Evolutionary conservation across 1,140 invertebrate genomes (phyloP), one percentile per base, ranked within the genome.

Genomic region (Gyrodactylus salaris): DNA sequence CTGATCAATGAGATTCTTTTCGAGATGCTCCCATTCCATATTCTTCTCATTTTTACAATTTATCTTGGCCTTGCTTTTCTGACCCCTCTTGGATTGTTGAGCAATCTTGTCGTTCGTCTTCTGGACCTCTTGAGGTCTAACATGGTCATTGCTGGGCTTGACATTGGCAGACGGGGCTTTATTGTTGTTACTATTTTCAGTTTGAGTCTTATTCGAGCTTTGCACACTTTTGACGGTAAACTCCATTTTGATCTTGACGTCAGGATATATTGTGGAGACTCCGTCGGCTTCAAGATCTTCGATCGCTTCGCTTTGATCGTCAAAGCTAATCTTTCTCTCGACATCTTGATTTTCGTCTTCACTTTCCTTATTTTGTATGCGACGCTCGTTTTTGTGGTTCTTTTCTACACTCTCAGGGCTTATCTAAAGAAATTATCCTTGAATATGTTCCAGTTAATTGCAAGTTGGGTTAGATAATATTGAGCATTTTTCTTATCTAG

Each of bases 21-120:
- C 22, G 19, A 74, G 74, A 76, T 20, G 73, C 72, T 25, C 73
- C 22, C 73, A 75, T 34, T 75, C 74, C 69, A 78, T 77, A 70
- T 78, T 77, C 69, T 78, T 77, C 70, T 78, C 75, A 70, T 75
- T 74, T 68, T 82, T 78, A 25, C 77, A 78, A 68, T 82, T 80
- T 74, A 80, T 78, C 69, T 82, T 81, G 75, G 34, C n/a, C 34
- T 54, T 54, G 7, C 34, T n/a, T n/a, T 54, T 54, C n/a, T 54
- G 34, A 54, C 34, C 34, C 7, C 34, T 7, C n/a, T 54, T 54
- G 34, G 34, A 7, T n/a, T 7, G 34, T 54, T 54, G 7, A 16
- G 7, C 34, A 54, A 54, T 7, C 7, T 16, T 16, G n/a, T 54
- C 34, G n/a, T n/a, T n/a, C 7, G 34, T 54, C 34, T 54, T 54